Evolutionary conservation across 2,888 invertebrate species (phyloP).

Genomic region (Parochlus steinenii): DNA sequence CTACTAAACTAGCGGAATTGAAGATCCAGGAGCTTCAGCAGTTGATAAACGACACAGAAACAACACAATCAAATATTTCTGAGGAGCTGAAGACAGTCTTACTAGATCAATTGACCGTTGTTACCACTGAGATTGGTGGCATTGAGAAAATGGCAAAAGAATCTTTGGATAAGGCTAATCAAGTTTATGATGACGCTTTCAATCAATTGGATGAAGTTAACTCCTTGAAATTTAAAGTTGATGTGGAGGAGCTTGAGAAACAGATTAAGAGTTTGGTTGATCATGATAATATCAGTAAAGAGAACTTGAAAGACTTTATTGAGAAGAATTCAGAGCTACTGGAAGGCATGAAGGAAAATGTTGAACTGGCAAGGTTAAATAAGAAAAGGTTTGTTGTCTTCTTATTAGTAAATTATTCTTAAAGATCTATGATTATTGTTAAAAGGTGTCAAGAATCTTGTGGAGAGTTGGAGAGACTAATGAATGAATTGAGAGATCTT

Average conservation of each 20-base stretch:
- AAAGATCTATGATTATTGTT: no score
- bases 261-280: neutral
- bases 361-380: neutral
- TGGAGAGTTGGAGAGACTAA: neutral
- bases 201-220: slow-evolving; percentile 8
- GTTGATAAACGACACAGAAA: neutral
- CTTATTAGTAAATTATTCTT: no score
- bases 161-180: slow-evolving; percentile 5
- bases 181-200: slow-evolving; percentile 7
- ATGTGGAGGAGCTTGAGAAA: slow-evolving; percentile 1
- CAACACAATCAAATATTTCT: neutral
- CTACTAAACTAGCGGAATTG: slow-evolving; percentile 1
- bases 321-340: slow-evolving; percentile 5
- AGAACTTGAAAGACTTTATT: slow-evolving; percentile 5
- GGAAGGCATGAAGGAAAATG: neutral
- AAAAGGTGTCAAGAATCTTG: neutral
- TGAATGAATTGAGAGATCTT: neutral
- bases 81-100: neutral
- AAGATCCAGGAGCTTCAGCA: slow-evolving; percentile 1
- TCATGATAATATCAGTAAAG: neutral
- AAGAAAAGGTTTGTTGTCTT: no score
- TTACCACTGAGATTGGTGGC: slow-evolving; percentile 2
- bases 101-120: neutral
- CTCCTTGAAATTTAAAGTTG: slow-evolving; percentile 3
- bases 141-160: slow-evolving; percentile 6